phyloP scores from a whole-genome alignment of 2,888 invertebrate species.

The Panzeria rudis region DNA sequence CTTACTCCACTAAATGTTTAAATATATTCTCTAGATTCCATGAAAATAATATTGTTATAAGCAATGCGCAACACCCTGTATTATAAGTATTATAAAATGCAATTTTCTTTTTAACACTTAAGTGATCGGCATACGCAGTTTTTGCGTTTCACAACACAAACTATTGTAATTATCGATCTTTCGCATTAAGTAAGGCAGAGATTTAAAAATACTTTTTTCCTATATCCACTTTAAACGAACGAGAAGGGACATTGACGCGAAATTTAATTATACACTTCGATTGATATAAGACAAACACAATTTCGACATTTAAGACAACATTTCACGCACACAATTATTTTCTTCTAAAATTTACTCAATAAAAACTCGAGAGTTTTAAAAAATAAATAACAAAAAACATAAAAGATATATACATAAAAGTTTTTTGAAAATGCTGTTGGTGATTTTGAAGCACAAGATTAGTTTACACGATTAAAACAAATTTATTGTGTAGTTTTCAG shows the following conservation, averaged over 20 bases:
- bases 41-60: background rate
- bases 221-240: background rate
- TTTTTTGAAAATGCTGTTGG: conserved; percentile 5
- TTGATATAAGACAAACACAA: background rate
- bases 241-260: background rate
- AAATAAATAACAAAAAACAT: background rate
- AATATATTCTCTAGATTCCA: background rate
- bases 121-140: conserved; percentile 2
- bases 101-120: background rate
- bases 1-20: background rate
- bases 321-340: background rate
- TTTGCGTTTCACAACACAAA: conserved; percentile 7
- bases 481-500: background rate
- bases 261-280: conserved; percentile 8
- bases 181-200: background rate
- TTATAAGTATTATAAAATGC: background rate
- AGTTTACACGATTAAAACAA: background rate
- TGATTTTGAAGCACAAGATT: background rate
- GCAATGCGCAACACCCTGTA: conserved; percentile 36
- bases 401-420: background rate
- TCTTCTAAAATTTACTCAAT: background rate
- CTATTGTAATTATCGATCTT: conserved; percentile 28
- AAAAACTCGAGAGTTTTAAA: background rate
- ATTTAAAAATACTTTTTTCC: conserved; percentile 6
- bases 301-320: conserved; percentile 20